Evolutionary conservation across 2,888 invertebrate species (phyloP).

Genomic region (Rutpela maculata): DNA sequence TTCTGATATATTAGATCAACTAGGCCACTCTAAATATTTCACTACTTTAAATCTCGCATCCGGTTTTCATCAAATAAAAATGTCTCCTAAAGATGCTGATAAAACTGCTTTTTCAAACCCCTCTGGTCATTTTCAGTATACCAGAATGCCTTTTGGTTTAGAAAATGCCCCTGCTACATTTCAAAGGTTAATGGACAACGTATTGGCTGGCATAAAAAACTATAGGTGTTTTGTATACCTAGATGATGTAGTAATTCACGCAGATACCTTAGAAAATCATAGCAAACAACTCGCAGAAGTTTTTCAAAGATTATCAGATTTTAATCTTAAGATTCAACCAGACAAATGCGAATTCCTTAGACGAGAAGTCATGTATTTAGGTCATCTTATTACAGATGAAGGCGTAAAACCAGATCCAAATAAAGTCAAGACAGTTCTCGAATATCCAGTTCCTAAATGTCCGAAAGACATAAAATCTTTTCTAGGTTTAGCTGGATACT

Average conservation of each 20-base stretch:
- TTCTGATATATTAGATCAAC: constrained; percentile 45
- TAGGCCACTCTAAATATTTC: constrained; percentile 49
- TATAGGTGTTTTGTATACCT: constrained; percentile 65
- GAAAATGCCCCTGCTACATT: constrained; percentile 69
- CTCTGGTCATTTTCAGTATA: constrained; percentile 67
- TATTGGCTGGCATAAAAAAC: constrained; percentile 61
- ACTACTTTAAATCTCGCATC: constrained; percentile 43
- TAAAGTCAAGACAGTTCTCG: too few relatives aligned
- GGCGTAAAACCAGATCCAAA: too few relatives aligned
- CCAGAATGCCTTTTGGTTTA: constrained; percentile 69
- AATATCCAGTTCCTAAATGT: too few relatives aligned
- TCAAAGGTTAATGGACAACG: constrained; percentile 63
- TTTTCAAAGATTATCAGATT: constrained; percentile 52
- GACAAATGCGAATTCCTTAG: too few relatives aligned
- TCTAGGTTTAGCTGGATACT: too few relatives aligned
- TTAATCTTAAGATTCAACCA: constrained; percentile 53
- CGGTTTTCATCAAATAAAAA: constrained; percentile 61
- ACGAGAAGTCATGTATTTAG: too few relatives aligned
- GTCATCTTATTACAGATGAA: too few relatives aligned
- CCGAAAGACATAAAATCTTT: too few relatives aligned
- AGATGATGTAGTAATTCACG: constrained; percentile 66
- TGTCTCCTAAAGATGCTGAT: constrained; percentile 59
- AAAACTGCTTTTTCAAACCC: constrained; percentile 69
- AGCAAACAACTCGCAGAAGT: constrained; percentile 55
- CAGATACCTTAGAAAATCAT: constrained; percentile 58